These are phyloP conservation scores for Phoronis australis DNA, from an alignment of 2,888 invertebrate genomes.

Conservation along the genomic window DNA sequence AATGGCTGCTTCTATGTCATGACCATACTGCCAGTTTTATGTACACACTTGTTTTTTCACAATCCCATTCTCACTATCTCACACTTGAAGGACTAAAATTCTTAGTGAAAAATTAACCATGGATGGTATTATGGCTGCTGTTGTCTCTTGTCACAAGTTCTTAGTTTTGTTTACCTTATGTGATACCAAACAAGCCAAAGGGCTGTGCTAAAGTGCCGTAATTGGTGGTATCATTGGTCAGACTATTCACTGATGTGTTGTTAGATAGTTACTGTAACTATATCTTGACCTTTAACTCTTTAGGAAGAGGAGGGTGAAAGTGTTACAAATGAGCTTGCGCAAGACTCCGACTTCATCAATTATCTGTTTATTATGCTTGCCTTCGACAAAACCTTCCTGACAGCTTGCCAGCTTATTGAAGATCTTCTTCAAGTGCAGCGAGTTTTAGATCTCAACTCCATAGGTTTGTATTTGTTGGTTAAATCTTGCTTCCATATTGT, in stretches of 20 bases:
- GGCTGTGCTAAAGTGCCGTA: background rate
- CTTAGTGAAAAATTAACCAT: no score
- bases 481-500: background rate
- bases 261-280: background rate
- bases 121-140: no score
- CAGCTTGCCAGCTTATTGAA: constrained; percentile 47
- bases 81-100: no score
- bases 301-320: no score
- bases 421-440: constrained; percentile 46
- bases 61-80: no score
- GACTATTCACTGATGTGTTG: background rate
- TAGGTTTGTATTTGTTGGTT: background rate
- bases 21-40: no score
- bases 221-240: background rate
- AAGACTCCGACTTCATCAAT: constrained; percentile 40
- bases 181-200: no score
- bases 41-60: no score
- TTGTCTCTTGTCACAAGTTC: no score
- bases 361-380: constrained; percentile 45
- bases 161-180: no score
- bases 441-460: constrained; percentile 9
- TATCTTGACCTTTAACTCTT: constrained; percentile 30
- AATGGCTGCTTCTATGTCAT: no score
- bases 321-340: constrained; percentile 29
- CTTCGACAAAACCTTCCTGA: constrained; percentile 44